A percentile compares a stretch with the other conserved stretches of the same genome.
Conservation (phyloP, 2,888 invertebrate genomes). For the Linnaemya tessellans region DNA sequence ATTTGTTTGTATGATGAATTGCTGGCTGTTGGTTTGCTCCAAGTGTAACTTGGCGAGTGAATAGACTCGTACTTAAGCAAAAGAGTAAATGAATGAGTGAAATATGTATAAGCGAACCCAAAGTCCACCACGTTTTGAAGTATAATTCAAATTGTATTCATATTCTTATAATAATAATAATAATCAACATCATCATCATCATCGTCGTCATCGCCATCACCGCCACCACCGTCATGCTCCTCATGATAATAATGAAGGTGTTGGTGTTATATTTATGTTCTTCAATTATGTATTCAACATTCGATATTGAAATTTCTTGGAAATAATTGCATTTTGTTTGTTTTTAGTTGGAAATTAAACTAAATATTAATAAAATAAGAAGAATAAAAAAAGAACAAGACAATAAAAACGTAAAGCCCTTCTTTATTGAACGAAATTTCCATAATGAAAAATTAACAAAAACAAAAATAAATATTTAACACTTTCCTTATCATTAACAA, state of each 20-base stretch:
- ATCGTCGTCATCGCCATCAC: constrained; percentile 3
- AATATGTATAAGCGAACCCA: constrained; percentile 21
- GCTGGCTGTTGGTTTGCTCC: constrained; percentile 13
- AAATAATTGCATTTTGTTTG: constrained; percentile 60
- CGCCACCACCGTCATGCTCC: not conserved
- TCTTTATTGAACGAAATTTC: constrained; percentile 20
- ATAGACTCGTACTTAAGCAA: not conserved
- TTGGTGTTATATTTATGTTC: constrained; percentile 71
- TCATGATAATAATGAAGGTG: constrained; percentile 49
- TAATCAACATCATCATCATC: constrained; percentile 4
- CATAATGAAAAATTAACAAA: constrained; percentile 10
- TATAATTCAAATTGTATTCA: constrained; percentile 56
- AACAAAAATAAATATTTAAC: constrained; percentile 56
- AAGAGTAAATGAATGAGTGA: constrained; percentile 49
- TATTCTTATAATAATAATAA: constrained; percentile 39
- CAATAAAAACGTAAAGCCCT: constrained; percentile 30
- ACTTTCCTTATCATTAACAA: constrained; percentile 64
- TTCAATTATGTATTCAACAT: constrained; percentile 71
- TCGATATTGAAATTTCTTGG: constrained; percentile 71
- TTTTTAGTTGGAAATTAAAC: constrained; percentile 70
- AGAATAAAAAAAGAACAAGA: not conserved
- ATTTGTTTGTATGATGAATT: constrained; percentile 68
- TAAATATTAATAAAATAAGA: constrained; percentile 65
- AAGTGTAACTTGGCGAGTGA: constrained; percentile 42
- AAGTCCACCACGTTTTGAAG: constrained; percentile 42